Evolutionary conservation across 2,797 vertebrate genomes (phyloP).

Genomic region (Agapornis canus): DNA sequence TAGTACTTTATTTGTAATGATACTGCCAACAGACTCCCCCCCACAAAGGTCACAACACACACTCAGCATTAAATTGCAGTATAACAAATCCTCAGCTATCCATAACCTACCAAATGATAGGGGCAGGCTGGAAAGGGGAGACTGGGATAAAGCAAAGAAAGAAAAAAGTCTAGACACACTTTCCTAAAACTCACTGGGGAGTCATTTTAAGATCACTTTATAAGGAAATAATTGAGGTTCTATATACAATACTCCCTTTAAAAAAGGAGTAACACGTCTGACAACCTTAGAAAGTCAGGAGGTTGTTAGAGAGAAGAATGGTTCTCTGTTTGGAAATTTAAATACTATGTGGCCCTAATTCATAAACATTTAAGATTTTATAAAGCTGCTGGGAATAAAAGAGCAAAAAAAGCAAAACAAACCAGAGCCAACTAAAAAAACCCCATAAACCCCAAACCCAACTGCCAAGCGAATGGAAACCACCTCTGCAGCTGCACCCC

Average conservation of each 20-base stretch:
- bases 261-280: conserved; percentile 54
- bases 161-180: conserved; percentile 79
- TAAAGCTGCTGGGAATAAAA: conserved; percentile 55
- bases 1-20: conserved; percentile 73
- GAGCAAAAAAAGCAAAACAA: conserved; percentile 15
- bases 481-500: neutral
- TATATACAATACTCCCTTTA: conserved; percentile 69
- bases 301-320: conserved; percentile 66
- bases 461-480: conserved; percentile 27
- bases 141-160: conserved; percentile 42
- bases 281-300: conserved; percentile 65
- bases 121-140: conserved; percentile 55
- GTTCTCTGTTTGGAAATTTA: conserved; percentile 67
- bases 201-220: conserved; percentile 78
- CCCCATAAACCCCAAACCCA: rapidly evolving
- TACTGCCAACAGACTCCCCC: conserved; percentile 59
- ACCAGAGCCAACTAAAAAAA: neutral
- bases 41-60: conserved; percentile 75
- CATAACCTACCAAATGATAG: conserved; percentile 72
- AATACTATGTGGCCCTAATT: conserved; percentile 63
- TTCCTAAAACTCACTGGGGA: conserved; percentile 76
- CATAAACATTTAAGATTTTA: conserved; percentile 69
- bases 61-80: conserved; percentile 74
- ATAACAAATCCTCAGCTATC: conserved; percentile 78
- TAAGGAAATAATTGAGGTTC: conserved; percentile 78